Base-by-base conservation (phyloP, 2,113 vertebrate genomes). In the Trogon surrucura region DNA sequence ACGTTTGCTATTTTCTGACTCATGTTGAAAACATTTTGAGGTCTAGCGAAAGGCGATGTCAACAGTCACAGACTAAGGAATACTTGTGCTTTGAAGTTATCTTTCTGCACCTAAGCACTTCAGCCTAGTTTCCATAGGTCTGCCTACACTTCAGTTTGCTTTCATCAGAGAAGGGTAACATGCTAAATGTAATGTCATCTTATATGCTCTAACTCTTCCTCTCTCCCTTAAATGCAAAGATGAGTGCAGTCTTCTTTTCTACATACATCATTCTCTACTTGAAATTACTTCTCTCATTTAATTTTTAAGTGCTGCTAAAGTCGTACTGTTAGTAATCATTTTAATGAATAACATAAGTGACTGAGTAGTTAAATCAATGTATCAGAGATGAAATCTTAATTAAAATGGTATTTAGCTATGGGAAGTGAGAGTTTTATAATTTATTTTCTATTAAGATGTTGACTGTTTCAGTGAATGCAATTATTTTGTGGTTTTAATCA, bases 401-500 rank as follows among this genome's bases (percentile, higher is more conserved):
- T 92, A 92, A 94, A 95, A 80, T 77, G 64, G 38, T 90, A 88
- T 92, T 95, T 95, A 94, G 67, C 48, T 93, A 93, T 78, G 72
- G 58, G 67, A 95, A 84, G 27, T 80, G 61, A 94, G 75, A 85
- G 44, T 62, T 96, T 92, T 50, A 58, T 78, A 84, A 91, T 92
- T 94, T 94, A 90, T 91, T 93, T 95, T 81, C 77, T 84, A 84
- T 93, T 95, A 96, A 92, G 72, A n/a, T 92, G 94, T 86, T 96
- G 94, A 91, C 69, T 80, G 44, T 95, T 96, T 93, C 61, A 60
- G 51, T 74, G 56, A 93, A 86, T 1, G 1, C 57, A 91, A 91
- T 78, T 88, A 95, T 83, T 91, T 86, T 71, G 8, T 80, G 20
- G 12, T 66, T 92, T 89, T 81, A 93, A 86, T 86, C 77, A 60